phyloP scores from a whole-genome alignment of 2,888 invertebrate species.

The Drosophila nr. fundita region DNA sequence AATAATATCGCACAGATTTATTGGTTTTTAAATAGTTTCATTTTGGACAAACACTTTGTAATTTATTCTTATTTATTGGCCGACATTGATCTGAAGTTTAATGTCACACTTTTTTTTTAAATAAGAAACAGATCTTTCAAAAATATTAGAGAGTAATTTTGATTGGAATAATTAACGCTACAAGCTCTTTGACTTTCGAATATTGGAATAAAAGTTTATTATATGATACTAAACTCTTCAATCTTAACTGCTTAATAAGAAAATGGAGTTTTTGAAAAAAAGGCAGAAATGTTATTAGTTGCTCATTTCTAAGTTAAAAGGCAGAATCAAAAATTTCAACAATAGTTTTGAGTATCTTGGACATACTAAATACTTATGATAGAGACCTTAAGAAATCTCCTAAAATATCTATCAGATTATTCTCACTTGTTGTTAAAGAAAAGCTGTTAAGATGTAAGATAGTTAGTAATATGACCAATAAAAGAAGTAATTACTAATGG shows the following conservation, averaged over 20 bases:
- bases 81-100: background rate
- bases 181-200: too few relatives aligned
- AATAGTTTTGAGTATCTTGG: too few relatives aligned
- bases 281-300: background rate
- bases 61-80: background rate
- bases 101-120: too few relatives aligned
- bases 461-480: rapidly evolving
- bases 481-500: background rate
- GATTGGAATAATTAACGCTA: background rate
- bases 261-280: background rate
- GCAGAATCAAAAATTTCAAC: too few relatives aligned
- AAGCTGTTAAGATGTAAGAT: background rate
- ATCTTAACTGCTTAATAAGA: background rate
- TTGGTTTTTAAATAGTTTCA: background rate
- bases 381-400: background rate
- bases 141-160: background rate
- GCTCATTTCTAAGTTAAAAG: background rate
- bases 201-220: too few relatives aligned
- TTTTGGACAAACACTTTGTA: background rate
- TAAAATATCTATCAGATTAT: background rate
- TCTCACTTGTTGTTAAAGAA: background rate
- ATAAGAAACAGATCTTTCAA: too few relatives aligned
- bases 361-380: background rate
- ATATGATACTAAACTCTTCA: too few relatives aligned
- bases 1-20: background rate